Base-by-base conservation (phyloP, 2,113 vertebrate genomes). In the Trematocara stigmaticum region DNA sequence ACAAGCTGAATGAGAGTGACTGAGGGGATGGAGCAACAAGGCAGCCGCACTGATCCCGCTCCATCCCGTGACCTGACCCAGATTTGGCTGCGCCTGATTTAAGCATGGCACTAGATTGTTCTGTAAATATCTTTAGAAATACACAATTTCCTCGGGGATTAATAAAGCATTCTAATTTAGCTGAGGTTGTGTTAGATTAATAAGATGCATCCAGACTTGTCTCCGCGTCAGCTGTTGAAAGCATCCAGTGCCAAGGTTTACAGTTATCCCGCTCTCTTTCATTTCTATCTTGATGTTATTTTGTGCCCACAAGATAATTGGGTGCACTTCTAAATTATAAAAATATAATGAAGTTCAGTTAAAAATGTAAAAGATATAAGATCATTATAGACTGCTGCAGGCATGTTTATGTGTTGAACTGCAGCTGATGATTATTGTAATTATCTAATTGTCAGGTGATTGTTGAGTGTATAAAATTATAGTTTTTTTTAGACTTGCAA, bases 51-150 rank as follows among this genome's bases (percentile, higher is more conserved):
- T 92, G 88, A 92, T 84, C 81, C 85, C 84, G 79, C 83, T 76
- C 40, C 83, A 84, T 86, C 91, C 88, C 20, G 20, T 93, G 92
- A 94, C 92, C 94, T 95, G 93, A 93, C 94, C 94, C 89, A 95
- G 40, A 91, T 95, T 93, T 79, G 23, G 40, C 78, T 82, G 71
- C 56, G 86, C 83, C 84, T 91, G 88, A 53, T 89, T 86, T 83
- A 84, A 91, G 81, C 88, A 79, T 88, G 87, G 82, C 59, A 84
- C 89, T 64, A 49, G 29, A 80, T 89, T 89, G 78, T 84, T 76
- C 85, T 81, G 89, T 90, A 74, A 83, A 93, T 74, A 64, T 86
- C 79, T 82, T 64, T 12, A 66, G 34, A 12, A 66, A 66, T 66
- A 20, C 59, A 66, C 38, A 66, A 66, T 66, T 38, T 66, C 59